Evolutionary conservation across 2,113 vertebrate species (phyloP).

Genomic region (Nannobrachium achirus): DNA sequence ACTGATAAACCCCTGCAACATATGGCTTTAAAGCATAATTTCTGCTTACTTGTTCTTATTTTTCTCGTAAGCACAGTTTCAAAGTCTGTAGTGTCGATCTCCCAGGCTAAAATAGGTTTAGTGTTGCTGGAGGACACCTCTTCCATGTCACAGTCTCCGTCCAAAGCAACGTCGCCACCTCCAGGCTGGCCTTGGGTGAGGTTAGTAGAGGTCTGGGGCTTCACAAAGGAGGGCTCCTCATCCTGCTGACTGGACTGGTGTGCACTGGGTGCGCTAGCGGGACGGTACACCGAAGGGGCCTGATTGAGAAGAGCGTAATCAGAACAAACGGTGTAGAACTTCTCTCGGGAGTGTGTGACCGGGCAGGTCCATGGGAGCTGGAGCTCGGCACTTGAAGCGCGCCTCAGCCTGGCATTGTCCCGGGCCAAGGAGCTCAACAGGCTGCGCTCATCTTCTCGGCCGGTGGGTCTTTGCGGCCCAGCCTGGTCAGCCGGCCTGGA

Average conservation of each 20-base stretch:
- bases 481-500: constrained; percentile 76
- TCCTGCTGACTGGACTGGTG: constrained; percentile 71
- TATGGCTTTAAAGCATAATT: neutral
- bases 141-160: constrained; percentile 85
- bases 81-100: constrained; percentile 96
- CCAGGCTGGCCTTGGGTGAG: constrained; percentile 72
- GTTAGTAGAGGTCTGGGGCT: constrained; percentile 70
- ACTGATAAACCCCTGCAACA: neutral
- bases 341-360: constrained; percentile 94
- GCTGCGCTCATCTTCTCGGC: constrained; percentile 65
- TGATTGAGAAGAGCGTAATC: constrained; percentile 96
- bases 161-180: constrained; percentile 76
- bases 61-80: constrained; percentile 84
- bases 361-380: constrained; percentile 94
- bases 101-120: constrained; percentile 93
- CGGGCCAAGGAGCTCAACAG: constrained; percentile 77
- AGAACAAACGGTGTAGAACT: constrained; percentile 97
- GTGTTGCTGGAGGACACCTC: constrained; percentile 77
- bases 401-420: constrained; percentile 69
- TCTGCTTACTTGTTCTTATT: constrained; percentile 85
- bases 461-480: constrained; percentile 69
- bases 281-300: constrained; percentile 86
- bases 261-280: constrained; percentile 77
- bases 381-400: constrained; percentile 85
- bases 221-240: constrained; percentile 68